These are phyloP conservation scores for Probosciger aterrimus DNA, from an alignment of 2,113 vertebrate genomes.

Conservation along the genomic window DNA sequence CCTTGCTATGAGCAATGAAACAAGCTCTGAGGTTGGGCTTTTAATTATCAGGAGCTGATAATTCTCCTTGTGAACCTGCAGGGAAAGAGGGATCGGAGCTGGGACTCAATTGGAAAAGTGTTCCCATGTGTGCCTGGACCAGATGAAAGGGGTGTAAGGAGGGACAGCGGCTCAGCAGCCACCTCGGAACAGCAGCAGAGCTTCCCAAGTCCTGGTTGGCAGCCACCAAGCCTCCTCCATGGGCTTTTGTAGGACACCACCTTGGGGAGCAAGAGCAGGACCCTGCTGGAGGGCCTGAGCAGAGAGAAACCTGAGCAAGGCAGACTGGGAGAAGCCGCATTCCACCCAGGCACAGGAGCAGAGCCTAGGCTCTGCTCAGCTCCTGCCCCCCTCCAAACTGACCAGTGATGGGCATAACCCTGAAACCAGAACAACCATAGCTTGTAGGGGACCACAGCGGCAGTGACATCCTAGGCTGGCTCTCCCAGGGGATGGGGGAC, in stretches of 20 bases:
- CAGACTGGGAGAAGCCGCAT: background rate
- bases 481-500: background rate
- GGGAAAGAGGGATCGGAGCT: background rate
- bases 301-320: rapidly evolving
- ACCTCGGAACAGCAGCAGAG: rapidly evolving
- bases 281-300: rapidly evolving
- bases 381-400: rapidly evolving
- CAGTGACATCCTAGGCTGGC: rapidly evolving
- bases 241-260: background rate
- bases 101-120: background rate
- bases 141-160: background rate
- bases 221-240: rapidly evolving
- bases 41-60: rapidly evolving
- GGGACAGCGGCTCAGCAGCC: background rate
- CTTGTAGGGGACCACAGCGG: rapidly evolving
- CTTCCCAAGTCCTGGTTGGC: background rate
- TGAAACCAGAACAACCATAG: background rate
- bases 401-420: rapidly evolving
- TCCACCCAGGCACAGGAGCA: background rate
- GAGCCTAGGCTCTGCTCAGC: background rate
- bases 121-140: rapidly evolving
- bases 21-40: background rate
- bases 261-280: background rate
- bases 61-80: background rate
- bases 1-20: background rate